These are phyloP conservation scores for Uropetala carovei DNA, from an alignment of 2,888 invertebrate species.

Conservation along the genomic window DNA sequence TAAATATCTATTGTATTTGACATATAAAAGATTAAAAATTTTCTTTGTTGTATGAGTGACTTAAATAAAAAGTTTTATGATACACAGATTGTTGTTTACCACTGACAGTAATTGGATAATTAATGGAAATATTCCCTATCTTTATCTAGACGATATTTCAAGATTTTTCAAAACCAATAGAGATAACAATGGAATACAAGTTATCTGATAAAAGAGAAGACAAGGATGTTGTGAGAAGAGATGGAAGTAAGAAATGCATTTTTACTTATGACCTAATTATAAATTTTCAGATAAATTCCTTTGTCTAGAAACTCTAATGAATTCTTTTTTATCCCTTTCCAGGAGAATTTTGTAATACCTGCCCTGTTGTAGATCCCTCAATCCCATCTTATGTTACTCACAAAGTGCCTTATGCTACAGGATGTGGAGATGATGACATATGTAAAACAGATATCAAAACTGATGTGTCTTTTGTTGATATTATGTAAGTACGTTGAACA, in stretches of 20 bases:
- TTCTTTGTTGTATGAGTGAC: too few relatives aligned
- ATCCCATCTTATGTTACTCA: slow-evolving; percentile 66
- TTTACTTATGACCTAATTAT: neutral
- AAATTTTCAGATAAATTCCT: too few relatives aligned
- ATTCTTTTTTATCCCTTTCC: neutral
- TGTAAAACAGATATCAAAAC: slow-evolving; percentile 77
- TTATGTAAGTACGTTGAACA: neutral
- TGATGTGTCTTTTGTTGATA: slow-evolving; percentile 68
- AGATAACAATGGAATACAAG: slow-evolving; percentile 37
- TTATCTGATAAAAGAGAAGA: neutral
- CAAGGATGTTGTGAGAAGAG: neutral
- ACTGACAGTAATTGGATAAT: too few relatives aligned
- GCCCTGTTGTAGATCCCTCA: slow-evolving; percentile 69
- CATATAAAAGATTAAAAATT: too few relatives aligned
- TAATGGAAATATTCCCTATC: too few relatives aligned
- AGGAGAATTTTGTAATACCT: slow-evolving; percentile 65
- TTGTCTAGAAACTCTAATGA: neutral
- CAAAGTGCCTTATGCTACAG: slow-evolving; percentile 73
- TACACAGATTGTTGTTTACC: too few relatives aligned
- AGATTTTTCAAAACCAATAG: slow-evolving; percentile 65
- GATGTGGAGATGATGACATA: slow-evolving; percentile 78
- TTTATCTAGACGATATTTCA: neutral
- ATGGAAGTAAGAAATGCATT: neutral
- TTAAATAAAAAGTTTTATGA: too few relatives aligned
- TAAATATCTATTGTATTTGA: too few relatives aligned